A percentile compares a stretch with the other conserved stretches of the same genome.
Evolutionary conservation across 2,113 vertebrate species (phyloP).

Genomic region (Sinocyclocheilus grahami): DNA sequence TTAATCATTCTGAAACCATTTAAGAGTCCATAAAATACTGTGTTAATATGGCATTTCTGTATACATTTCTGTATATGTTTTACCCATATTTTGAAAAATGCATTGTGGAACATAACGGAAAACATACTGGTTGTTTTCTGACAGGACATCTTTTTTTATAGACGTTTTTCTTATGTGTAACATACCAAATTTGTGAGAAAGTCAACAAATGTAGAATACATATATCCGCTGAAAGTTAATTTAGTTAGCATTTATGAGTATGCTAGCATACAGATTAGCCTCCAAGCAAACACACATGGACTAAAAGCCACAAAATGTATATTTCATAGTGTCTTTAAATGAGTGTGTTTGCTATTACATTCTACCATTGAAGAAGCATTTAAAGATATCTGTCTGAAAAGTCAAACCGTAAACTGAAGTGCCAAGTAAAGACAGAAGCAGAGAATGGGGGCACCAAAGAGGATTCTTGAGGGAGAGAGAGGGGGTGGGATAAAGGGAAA

Average conservation of each 20-base stretch:
- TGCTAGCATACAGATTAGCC: too few species aligned
- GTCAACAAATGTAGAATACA: too few species aligned
- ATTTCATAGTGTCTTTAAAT: too few species aligned
- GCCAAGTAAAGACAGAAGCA: conserved; percentile 33
- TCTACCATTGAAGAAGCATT: not conserved
- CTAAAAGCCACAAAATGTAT: too few species aligned
- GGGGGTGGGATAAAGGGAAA: conserved; percentile 17
- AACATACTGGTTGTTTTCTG: not conserved
- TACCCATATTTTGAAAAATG: not conserved
- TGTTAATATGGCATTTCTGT: not conserved
- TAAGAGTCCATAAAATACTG: not conserved
- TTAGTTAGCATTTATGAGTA: too few species aligned
- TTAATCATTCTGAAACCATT: not conserved
- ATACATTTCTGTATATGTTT: not conserved
- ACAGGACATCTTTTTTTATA: not conserved
- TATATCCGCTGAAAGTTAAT: too few species aligned
- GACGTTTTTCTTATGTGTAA: too few species aligned
- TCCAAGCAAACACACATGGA: too few species aligned
- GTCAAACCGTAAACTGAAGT: not conserved
- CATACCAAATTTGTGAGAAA: too few species aligned
- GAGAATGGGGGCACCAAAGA: conserved; percentile 4
- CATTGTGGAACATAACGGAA: not conserved
- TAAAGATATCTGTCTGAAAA: not conserved
- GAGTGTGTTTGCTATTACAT: not conserved
- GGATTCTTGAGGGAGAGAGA: conserved; percentile 4